Conservation (phyloP, 2,888 invertebrate species). For the Cremastinae sp. region DNA sequence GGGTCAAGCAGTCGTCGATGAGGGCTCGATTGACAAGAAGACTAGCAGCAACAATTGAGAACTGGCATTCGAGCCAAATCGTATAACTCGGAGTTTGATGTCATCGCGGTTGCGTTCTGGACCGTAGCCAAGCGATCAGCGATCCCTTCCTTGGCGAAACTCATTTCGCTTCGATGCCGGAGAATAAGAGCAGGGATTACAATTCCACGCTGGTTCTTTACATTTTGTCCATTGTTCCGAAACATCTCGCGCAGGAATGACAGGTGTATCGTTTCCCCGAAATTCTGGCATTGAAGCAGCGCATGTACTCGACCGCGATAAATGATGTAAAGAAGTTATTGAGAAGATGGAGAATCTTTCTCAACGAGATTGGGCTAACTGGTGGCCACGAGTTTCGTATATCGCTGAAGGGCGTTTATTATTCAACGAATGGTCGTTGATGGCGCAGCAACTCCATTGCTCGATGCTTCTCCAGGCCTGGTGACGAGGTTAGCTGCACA, state of each 20-base stretch:
- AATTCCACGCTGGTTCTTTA: background rate
- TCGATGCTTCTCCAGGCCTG: slow-evolving; percentile 6
- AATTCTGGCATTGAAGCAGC: too few species aligned
- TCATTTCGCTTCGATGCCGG: slow-evolving; percentile 1
- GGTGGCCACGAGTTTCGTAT: slow-evolving; percentile 29
- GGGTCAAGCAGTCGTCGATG: background rate
- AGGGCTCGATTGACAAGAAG: slow-evolving; percentile 16
- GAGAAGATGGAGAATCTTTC: slow-evolving; percentile 23
- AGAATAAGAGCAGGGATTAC: too few species aligned
- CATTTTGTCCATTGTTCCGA: background rate
- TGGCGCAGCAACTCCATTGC: background rate
- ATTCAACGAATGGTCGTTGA: slow-evolving; percentile 21
- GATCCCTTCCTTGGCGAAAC: background rate
- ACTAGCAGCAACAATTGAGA: slow-evolving; percentile 35
- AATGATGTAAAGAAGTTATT: too few species aligned
- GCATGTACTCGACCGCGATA: too few species aligned
- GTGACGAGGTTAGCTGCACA: background rate
- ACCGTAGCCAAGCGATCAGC: background rate
- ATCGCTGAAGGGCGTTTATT: slow-evolving; percentile 36
- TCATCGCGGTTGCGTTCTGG: slow-evolving; percentile 22
- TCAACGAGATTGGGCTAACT: slow-evolving; percentile 24
- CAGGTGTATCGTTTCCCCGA: background rate
- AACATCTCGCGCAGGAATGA: too few species aligned
- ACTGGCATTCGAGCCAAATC: slow-evolving; percentile 24
- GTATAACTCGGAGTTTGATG: slow-evolving; percentile 11